Evolutionary conservation across 1,140 invertebrate species (phyloP).

Genomic region (Plectrocnemia conspersa): DNA sequence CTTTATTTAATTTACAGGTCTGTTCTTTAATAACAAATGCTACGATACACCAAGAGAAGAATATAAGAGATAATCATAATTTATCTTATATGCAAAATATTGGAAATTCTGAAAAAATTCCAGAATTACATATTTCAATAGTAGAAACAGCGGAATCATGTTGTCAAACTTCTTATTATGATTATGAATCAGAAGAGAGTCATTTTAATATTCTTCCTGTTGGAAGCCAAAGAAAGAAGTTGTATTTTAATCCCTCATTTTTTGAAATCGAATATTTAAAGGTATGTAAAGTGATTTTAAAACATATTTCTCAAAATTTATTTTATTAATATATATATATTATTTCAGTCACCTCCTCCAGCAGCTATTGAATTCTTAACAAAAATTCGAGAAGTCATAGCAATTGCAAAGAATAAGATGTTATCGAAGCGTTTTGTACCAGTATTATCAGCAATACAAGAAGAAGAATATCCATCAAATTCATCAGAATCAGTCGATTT

Average conservation of each 20-base stretch:
- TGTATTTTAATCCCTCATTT: constrained; percentile 84
- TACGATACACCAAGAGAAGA: constrained; percentile 3
- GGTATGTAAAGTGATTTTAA: constrained; percentile 49
- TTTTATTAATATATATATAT: constrained; percentile 32
- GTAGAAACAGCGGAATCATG: constrained; percentile 46
- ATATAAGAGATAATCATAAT: background rate
- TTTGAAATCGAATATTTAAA: constrained; percentile 77
- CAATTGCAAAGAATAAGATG: constrained; percentile 82
- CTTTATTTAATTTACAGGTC: constrained; percentile 8
- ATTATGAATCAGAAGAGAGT: constrained; percentile 20
- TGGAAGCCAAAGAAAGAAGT: constrained; percentile 57
- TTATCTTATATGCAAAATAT: constrained; percentile 5
- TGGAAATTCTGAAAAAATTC: constrained; percentile 39
- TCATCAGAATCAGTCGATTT: constrained; percentile 7
- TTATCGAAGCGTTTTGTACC: constrained; percentile 75
- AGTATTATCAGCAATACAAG: constrained; percentile 72
- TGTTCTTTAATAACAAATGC: constrained; percentile 1
- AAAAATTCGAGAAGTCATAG: constrained; percentile 83
- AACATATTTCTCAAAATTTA: constrained; percentile 4
- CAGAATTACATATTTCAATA: constrained; percentile 44
- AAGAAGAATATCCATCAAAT: constrained; percentile 60
- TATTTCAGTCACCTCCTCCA: constrained; percentile 71
- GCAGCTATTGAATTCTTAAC: constrained; percentile 79
- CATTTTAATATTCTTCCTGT: constrained; percentile 37
- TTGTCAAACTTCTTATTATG: constrained; percentile 42